phyloP scores from a whole-genome alignment of 2,888 invertebrate species.

The Rhagonycha fulva region DNA sequence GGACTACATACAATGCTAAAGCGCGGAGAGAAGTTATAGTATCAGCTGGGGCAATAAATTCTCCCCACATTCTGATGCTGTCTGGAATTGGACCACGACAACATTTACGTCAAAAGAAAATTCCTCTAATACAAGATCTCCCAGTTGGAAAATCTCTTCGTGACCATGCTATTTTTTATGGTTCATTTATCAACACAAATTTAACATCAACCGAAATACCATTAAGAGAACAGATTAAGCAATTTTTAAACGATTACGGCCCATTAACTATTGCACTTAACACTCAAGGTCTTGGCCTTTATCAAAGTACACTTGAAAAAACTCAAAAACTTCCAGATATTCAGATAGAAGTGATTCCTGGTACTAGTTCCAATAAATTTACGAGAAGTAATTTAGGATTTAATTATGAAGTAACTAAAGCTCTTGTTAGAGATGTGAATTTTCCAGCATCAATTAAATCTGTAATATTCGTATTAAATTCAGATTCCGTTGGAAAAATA shows the following conservation, averaged over 20 bases:
- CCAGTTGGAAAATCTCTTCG: constrained; percentile 78
- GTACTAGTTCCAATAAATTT: background rate
- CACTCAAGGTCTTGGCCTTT: constrained; percentile 34
- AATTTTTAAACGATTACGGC: constrained; percentile 36
- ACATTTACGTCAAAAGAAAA: constrained; percentile 62
- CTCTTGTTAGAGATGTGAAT: constrained; percentile 14
- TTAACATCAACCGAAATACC: constrained; percentile 9
- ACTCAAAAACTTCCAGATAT: constrained; percentile 22
- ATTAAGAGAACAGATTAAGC: constrained; percentile 21
- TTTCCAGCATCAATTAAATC: constrained; percentile 27
- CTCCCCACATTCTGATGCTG: constrained; percentile 81
- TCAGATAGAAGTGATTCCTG: constrained; percentile 24
- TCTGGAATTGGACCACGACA: constrained; percentile 75
- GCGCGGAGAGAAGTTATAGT: constrained; percentile 76
- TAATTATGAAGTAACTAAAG: constrained; percentile 20
- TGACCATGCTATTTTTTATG: constrained; percentile 74
- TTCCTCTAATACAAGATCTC: constrained; percentile 65
- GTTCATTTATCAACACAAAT: constrained; percentile 70
- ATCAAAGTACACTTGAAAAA: constrained; percentile 27
- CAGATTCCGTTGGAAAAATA: constrained; percentile 40
- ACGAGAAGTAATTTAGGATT: constrained; percentile 11
- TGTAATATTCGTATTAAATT: constrained; percentile 35
- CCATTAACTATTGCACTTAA: constrained; percentile 37
- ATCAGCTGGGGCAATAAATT: constrained; percentile 77
- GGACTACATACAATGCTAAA: constrained; percentile 55